Evolutionary conservation across 2,888 invertebrate genomes (phyloP), one percentile per base, ranked within the genome.

Genomic region (Eupithecia exiguata): DNA sequence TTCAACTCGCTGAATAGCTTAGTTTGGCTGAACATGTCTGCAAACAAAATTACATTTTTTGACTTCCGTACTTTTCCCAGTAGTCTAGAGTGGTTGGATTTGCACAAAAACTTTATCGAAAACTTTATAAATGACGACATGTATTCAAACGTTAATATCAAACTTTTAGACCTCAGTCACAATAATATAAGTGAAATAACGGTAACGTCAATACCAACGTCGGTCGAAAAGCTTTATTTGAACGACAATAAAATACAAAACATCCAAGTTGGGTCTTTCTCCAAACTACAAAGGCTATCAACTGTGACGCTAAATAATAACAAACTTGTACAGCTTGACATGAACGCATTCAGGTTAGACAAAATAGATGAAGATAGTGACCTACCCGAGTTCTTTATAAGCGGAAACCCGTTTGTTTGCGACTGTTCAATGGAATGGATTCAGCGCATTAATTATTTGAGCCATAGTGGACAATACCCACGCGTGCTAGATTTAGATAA

Each of bases 361-460:
- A 95, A 96, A 82, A 95, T 97, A 81, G 94, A 95, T 77, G 95
- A 95, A 86, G 95, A 96, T 87, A 96, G 96, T 84, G 96, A 97
- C 83, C 92, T 97, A 85, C 97, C 97, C 58, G 96, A 96, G 89
- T 97, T 98, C 91, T 97, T 96, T 91, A 96, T 98, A 87, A 97
- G 97, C 77, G 96, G 96, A 84, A 98, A 98, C 95, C 97, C 98
- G 75, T 96, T 97, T 89, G 95, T 96, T 85, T 98, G 98, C 92
- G 97, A 97, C 91, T 98, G 98, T 92, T 96, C 96, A 84, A 97
- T 97, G 97, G 97, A 97, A 92, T 98, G 98, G 97, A 92, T 97
- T 87, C 96, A 97, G 83, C 95, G 97, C 84, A 96, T 97, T 89
- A 97, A 97, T 95, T 96, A 96, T 91, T 94, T 97, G 87, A 97